Conservation (phyloP, 1,140 invertebrate genomes). For the Drosophila bocqueti region DNA sequence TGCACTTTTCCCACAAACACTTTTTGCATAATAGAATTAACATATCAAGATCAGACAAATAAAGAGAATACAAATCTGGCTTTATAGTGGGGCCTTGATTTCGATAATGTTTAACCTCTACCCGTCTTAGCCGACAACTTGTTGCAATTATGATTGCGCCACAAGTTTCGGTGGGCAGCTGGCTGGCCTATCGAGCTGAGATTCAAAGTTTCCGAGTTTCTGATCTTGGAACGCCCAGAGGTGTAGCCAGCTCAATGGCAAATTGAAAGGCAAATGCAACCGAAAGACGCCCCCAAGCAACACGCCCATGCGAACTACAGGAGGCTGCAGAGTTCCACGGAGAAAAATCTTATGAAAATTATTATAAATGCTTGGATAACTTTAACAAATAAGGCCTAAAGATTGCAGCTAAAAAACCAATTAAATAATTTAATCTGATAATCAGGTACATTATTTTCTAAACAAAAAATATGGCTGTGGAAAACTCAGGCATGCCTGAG, state of each 20-base stretch:
- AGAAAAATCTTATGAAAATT: background rate
- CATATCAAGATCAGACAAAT: slow-evolving; percentile 35
- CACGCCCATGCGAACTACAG: slow-evolving; percentile 51
- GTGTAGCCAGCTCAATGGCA: slow-evolving; percentile 67
- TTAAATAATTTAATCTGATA: background rate
- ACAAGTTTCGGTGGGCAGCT: slow-evolving; percentile 33
- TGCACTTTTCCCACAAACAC: background rate
- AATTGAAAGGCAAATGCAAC: slow-evolving; percentile 73
- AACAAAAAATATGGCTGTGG: background rate
- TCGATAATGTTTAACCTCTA: slow-evolving; percentile 27
- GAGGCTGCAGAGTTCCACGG: background rate
- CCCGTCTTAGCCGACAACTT: slow-evolving; percentile 28
- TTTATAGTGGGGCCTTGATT: slow-evolving; percentile 33
- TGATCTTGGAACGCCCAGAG: slow-evolving; percentile 67
- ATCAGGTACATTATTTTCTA: background rate
- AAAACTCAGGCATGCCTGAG: no score
- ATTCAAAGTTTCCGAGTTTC: slow-evolving; percentile 16
- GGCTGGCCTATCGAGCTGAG: slow-evolving; percentile 1
- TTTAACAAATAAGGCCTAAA: background rate
- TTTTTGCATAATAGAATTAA: slow-evolving; percentile 23
- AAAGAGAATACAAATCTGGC: slow-evolving; percentile 4
- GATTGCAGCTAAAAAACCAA: background rate
- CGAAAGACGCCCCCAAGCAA: slow-evolving; percentile 66
- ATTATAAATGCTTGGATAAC: background rate
- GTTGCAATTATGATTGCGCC: slow-evolving; percentile 68